Base-by-base conservation (phyloP, 2,797 vertebrate species). In the Nothura maculosa region DNA sequence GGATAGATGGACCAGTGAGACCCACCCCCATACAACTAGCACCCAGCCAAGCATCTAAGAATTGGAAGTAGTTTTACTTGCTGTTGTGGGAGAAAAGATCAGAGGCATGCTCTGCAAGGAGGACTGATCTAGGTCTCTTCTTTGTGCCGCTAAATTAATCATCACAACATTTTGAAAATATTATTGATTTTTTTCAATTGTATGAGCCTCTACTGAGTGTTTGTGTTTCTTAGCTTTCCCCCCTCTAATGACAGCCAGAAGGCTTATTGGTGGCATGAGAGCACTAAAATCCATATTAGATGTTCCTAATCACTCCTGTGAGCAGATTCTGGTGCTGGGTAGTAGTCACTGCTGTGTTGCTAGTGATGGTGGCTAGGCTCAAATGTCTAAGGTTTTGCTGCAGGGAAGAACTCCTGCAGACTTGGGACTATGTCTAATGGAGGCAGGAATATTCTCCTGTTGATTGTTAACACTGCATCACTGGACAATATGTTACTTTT, bases 121-220 rank as follows among this genome's bases (percentile, higher is more conserved):
- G 7, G 25, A 81, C 66, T 75, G 11, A 62, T 63, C 8, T 89
- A 2, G 57, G 52, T 42, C 88, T 83, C 22, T 73, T 87, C n/a
- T 40, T 92, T 60, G 64, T 50, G 24, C 64, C 1, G 1, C 58
- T 22, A 93, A 73, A 88, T 83, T 21, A 73, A 84, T 87, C 0
- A 0, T 76, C 67, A 84, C 34, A 90, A 32, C 70, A 68, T 91
- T 91, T 92, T 80, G 43, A 78, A 94, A 95, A 78, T 63, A 64
- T 34, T 68, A 38, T 16, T 47, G 19, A 19, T 52, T 52, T 52
- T 93, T 81, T 58, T 8, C 69, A 75, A 75, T 55, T 52, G 8
- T 83, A 34, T 67, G 42, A 90, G 15, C 36, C 32, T 70, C 17
- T 40, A 34, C 18, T 43, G 38, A 4, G 11, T 54, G 8, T 70